Percentiles rank a stretch among this genome's conserved stretches.
These are phyloP conservation scores for Takifugu rubripes DNA, from an alignment of 2,797 vertebrate genomes.

Conservation along the genomic window DNA sequence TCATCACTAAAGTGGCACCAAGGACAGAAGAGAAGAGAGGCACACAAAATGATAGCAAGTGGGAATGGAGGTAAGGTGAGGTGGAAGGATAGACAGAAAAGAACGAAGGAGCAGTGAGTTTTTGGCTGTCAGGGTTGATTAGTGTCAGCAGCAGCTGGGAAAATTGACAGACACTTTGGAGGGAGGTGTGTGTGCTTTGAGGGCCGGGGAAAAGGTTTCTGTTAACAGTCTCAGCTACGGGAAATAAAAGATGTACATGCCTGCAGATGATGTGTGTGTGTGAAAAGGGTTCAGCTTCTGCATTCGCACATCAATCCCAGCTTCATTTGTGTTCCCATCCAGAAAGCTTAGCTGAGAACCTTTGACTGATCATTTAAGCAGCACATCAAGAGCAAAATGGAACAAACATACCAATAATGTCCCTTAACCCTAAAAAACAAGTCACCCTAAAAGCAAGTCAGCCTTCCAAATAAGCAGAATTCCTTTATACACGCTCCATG, in stretches of 20 bases:
- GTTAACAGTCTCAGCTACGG: slow-evolving; percentile 19
- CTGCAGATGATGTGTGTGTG: slow-evolving; percentile 23
- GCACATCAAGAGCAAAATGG: slow-evolving; percentile 26
- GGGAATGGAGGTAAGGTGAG: slow-evolving; percentile 47
- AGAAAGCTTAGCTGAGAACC: slow-evolving; percentile 41
- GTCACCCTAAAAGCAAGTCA: too few relatives aligned
- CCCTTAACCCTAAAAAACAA: too few relatives aligned
- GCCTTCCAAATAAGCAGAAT: too few relatives aligned
- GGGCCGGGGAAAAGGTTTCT: slow-evolving; percentile 23
- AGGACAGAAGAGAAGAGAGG: slow-evolving; percentile 27
- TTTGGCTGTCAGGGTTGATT: slow-evolving; percentile 55
- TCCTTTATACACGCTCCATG: too few relatives aligned
- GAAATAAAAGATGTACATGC: slow-evolving; percentile 3
- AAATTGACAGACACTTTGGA: slow-evolving; percentile 57
- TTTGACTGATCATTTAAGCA: slow-evolving; percentile 52
- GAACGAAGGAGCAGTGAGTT: slow-evolving; percentile 32
- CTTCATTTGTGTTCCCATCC: slow-evolving; percentile 40
- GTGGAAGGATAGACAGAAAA: slow-evolving; percentile 47
- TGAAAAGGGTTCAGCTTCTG: slow-evolving; percentile 37
- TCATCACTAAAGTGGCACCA: slow-evolving; percentile 32
- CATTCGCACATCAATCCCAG: slow-evolving; percentile 62
- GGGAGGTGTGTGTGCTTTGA: slow-evolving; percentile 24
- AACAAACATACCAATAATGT: too few relatives aligned
- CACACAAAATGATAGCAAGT: slow-evolving; percentile 43
- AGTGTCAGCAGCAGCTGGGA: slow-evolving; percentile 33